phyloP scores from a whole-genome alignment of 2,797 vertebrate genomes.

The Cryptoblepharus egeriae region DNA sequence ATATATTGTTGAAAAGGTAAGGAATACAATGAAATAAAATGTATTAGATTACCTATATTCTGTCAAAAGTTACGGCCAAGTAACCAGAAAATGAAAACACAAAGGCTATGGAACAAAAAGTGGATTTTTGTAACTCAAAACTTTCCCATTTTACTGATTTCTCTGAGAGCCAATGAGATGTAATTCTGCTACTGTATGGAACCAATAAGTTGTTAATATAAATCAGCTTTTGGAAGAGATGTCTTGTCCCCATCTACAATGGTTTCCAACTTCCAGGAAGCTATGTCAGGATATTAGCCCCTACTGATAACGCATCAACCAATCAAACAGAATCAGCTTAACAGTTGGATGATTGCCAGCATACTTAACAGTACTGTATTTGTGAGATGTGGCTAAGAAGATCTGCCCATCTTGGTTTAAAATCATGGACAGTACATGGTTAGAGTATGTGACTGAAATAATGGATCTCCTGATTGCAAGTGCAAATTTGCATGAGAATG shows the following conservation, averaged over 20 bases:
- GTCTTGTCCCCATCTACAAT: background rate
- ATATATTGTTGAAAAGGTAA: too few species aligned
- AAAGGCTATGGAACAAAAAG: too few species aligned
- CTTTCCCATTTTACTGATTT: too few species aligned
- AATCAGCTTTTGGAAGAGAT: too few species aligned
- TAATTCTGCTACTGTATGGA: too few species aligned
- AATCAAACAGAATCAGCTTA: background rate
- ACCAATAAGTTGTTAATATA: too few species aligned
- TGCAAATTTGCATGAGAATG: constrained; percentile 17
- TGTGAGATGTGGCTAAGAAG: background rate
- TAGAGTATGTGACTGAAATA: background rate
- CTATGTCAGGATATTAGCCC: background rate
- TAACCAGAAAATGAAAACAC: too few species aligned
- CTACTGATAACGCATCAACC: background rate
- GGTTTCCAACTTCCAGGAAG: background rate
- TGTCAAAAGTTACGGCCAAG: too few species aligned
- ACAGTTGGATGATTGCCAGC: background rate
- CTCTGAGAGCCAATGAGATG: too few species aligned
- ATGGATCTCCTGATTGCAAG: background rate
- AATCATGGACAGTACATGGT: background rate
- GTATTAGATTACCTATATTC: too few species aligned
- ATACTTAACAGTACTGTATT: background rate
- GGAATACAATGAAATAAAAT: too few species aligned
- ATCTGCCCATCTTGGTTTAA: background rate
- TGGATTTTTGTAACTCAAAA: too few species aligned